Base-by-base conservation (phyloP, 2,888 invertebrate species). In the Metopia argyrocephala region DNA sequence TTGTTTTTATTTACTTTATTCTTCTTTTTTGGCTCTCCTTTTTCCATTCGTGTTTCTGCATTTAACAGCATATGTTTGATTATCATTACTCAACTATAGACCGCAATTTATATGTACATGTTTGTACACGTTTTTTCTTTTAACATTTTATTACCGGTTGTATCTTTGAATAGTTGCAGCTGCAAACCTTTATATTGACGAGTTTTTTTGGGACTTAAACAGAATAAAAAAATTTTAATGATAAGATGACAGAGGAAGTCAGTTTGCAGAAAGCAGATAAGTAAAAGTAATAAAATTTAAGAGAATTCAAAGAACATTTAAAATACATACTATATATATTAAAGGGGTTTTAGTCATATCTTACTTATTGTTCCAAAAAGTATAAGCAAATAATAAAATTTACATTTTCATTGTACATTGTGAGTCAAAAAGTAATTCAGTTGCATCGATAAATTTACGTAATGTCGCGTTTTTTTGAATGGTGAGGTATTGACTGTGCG, bases 61-160 rank as follows among this genome's bases (percentile, higher is more conserved):
- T 7, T n/a, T 27, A 65, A 25, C 9, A 81, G 65, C 81, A 78
- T 74, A 81, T 81, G 61, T 74, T 75, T 74, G 74, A 70, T 70
- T 59, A 61, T 48, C 23, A 74, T 50, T 46, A 38, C n/a, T n/a
- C 31, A 45, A 21, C 23, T 61, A 25, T 38, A 21, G 21, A 23
- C 46, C 69, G 31, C 62, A 65, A 18, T 52, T 12, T 25, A 48
- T 52, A 25, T 5, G 5, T 28, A 31, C 20, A 28, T 20, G 3
- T 45, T 15, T 46, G 23, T n/a, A n/a, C n/a, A n/a, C n/a, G n/a
- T n/a, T 15, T n/a, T 31, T 38, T 15, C 15, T 38, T 12, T 52
- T 21, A 2, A 5, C 23, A 31, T 27, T 38, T 57, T n/a, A 48
- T 48, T 48, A 5, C 12, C n/a, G 48, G 5, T 54, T 64, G 15